These are phyloP conservation scores for Calonectris borealis DNA, from an alignment of 2,113 vertebrate genomes.

Conservation along the genomic window DNA sequence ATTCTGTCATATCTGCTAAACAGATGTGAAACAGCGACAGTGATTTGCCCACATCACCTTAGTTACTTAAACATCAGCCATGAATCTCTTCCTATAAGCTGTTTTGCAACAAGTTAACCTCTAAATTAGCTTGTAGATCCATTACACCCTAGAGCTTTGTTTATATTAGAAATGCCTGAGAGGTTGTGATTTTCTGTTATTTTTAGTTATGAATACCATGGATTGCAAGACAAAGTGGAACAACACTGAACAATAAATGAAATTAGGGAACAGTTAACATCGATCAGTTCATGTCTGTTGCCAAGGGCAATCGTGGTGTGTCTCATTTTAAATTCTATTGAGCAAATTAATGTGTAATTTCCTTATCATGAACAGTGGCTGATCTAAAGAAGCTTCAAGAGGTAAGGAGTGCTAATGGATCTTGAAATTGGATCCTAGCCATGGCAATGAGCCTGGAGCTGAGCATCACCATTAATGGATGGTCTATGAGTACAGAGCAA, in stretches of 20 bases:
- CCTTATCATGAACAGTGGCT: constrained; percentile 24
- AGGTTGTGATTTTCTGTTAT: not conserved
- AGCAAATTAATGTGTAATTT: constrained; percentile 52
- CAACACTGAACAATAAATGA: constrained; percentile 21
- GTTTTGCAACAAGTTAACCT: not conserved
- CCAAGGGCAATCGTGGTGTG: constrained; percentile 31
- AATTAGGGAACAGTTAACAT: constrained; percentile 46
- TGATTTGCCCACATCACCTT: not conserved
- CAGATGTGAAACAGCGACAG: not conserved
- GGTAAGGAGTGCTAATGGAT: constrained; percentile 29
- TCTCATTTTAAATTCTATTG: constrained; percentile 40
- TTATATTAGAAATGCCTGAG: not conserved
- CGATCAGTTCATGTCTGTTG: constrained; percentile 30
- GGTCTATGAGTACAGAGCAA: not conserved
- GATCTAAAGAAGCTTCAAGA: constrained; percentile 50
- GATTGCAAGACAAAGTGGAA: constrained; percentile 7
- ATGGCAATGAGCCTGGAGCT: not conserved
- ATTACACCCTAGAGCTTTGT: not conserved
- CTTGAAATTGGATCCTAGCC: constrained; percentile 34
- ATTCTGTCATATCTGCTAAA: not conserved
- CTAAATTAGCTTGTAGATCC: not conserved
- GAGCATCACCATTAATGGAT: not conserved
- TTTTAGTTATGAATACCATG: not conserved
- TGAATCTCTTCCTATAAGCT: not conserved
- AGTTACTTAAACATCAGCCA: not conserved